Percentiles rank a stretch among this genome's conserved stretches.
These are phyloP conservation scores for Microctonus hyperodae DNA, from an alignment of 2,888 invertebrate genomes.

Conservation along the genomic window DNA sequence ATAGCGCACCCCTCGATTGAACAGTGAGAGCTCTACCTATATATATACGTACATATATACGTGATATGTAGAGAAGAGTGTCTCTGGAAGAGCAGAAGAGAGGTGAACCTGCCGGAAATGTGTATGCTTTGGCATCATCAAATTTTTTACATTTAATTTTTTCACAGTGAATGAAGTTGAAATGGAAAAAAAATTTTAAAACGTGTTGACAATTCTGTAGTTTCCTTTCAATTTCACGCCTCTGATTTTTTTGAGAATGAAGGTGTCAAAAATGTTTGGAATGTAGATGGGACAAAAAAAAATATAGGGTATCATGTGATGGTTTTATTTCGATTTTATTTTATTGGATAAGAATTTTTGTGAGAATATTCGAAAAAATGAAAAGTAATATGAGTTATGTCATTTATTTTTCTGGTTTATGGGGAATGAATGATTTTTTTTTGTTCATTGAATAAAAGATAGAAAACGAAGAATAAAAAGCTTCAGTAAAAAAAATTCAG, in stretches of 20 bases:
- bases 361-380: background rate
- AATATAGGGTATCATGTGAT: too few relatives aligned
- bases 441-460: too few relatives aligned
- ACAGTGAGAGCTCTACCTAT: slow-evolving; percentile 23
- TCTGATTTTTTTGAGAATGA: background rate
- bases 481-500: too few relatives aligned
- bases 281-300: too few relatives aligned
- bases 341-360: too few relatives aligned
- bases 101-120: background rate
- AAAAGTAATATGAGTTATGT: background rate
- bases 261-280: too few relatives aligned
- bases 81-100: background rate
- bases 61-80: background rate
- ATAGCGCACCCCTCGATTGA: slow-evolving; percentile 12
- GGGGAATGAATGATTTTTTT: too few relatives aligned
- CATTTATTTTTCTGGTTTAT: background rate
- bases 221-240: slow-evolving; percentile 22
- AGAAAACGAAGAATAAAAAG: too few relatives aligned
- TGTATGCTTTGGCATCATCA: background rate
- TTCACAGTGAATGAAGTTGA: background rate
- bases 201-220: background rate
- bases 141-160: background rate
- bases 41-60: background rate
- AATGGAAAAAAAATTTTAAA: background rate
- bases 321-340: too few relatives aligned